Conservation (phyloP, 2,888 invertebrate genomes). For the Euphydryas editha region DNA sequence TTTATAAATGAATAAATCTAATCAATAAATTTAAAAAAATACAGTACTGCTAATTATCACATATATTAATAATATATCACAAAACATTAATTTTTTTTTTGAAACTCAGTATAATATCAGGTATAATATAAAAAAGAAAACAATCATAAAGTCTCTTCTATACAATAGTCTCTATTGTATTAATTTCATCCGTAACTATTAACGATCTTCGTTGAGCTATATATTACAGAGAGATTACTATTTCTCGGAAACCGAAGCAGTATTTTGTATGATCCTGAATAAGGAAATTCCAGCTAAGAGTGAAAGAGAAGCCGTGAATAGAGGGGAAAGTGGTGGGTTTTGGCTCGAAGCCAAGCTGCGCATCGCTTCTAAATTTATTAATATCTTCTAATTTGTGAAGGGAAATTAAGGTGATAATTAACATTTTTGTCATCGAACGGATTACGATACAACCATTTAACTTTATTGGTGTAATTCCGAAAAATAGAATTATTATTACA, state of each 20-base stretch:
- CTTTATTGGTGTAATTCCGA: slow-evolving; percentile 50
- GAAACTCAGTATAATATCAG: too few relatives aligned
- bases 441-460: slow-evolving; percentile 64
- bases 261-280: slow-evolving; percentile 60
- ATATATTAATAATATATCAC: too few relatives aligned
- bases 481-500: slow-evolving; percentile 50
- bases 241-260: slow-evolving; percentile 75
- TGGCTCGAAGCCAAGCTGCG: slow-evolving; percentile 67
- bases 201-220: slow-evolving; percentile 66
- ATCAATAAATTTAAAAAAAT: too few relatives aligned
- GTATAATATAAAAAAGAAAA: too few relatives aligned
- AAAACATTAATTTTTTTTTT: too few relatives aligned
- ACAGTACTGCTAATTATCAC: too few relatives aligned
- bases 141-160: too few relatives aligned
- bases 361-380: slow-evolving; percentile 66
- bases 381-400: slow-evolving; percentile 71
- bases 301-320: slow-evolving; percentile 60
- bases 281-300: slow-evolving; percentile 47
- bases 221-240: slow-evolving; percentile 68
- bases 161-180: slow-evolving; percentile 1
- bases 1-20: too few relatives aligned
- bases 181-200: slow-evolving; percentile 50
- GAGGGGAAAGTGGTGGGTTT: slow-evolving; percentile 65
- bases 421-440: slow-evolving; percentile 73
- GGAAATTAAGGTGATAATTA: slow-evolving; percentile 72